These are phyloP conservation scores for Drosophila acutilabella DNA, from an alignment of 2,888 invertebrate genomes.

Conservation along the genomic window DNA sequence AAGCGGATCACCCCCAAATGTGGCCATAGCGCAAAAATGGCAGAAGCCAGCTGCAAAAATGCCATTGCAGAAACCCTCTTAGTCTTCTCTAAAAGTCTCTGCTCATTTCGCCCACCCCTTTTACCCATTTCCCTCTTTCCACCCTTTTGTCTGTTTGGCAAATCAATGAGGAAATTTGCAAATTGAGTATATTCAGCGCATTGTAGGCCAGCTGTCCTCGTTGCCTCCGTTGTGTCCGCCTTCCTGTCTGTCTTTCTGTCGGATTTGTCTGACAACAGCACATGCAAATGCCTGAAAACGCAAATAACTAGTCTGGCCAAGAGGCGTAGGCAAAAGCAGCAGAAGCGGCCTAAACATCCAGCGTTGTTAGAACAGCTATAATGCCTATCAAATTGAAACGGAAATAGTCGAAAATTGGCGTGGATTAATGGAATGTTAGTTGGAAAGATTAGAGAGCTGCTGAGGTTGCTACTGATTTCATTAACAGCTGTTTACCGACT, in stretches of 20 bases:
- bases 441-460: neutral
- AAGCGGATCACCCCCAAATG: constrained; percentile 5
- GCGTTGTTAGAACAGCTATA: constrained; percentile 6
- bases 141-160: constrained; percentile 63
- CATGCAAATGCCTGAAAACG: constrained; percentile 55
- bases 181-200: constrained; percentile 68
- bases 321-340: constrained; percentile 1
- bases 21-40: constrained; percentile 15
- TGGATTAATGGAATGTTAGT: constrained; percentile 24
- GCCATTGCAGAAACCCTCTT: constrained; percentile 24
- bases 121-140: neutral
- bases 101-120: neutral
- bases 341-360: neutral
- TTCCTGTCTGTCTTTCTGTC: constrained; percentile 21
- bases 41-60: constrained; percentile 31
- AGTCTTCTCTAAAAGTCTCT: constrained; percentile 8
- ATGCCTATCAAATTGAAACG: constrained; percentile 28
- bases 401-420: constrained; percentile 36
- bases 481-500: neutral
- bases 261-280: constrained; percentile 37
- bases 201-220: constrained; percentile 48
- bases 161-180: constrained; percentile 76
- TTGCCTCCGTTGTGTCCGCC: neutral
- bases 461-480: neutral
- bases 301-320: constrained; percentile 55